Evolutionary conservation across 2,888 invertebrate genomes (phyloP).

Genomic region (Halocaridina rubra): DNA sequence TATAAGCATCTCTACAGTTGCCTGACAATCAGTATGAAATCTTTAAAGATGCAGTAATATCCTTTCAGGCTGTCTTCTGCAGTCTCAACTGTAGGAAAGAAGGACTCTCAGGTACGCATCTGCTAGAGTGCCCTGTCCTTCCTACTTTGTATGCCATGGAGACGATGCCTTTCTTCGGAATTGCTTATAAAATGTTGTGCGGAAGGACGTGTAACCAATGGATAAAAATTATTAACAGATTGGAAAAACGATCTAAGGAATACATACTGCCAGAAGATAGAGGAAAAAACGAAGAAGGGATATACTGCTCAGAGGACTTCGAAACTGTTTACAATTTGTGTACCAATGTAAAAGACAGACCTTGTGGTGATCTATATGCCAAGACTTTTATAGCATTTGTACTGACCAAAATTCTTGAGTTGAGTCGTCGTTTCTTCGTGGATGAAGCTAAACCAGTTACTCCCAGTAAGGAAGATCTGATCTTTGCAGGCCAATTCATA

Average conservation of each 20-base stretch:
- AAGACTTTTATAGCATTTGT: conserved; percentile 5
- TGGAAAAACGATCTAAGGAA: background rate
- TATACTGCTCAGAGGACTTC: conserved; percentile 5
- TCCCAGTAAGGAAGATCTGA: conserved; percentile 17
- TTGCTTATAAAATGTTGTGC: background rate
- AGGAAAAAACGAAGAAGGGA: conserved; percentile 2
- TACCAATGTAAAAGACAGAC: background rate
- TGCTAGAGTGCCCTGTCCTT: conserved; percentile 17
- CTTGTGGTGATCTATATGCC: background rate
- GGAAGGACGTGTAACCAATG: background rate
- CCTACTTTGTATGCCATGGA: background rate
- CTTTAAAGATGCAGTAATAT: too few species aligned
- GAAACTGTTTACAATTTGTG: conserved; percentile 2
- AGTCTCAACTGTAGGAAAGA: background rate
- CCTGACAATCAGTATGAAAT: too few species aligned
- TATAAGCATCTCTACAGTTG: too few species aligned
- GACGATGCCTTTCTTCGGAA: background rate
- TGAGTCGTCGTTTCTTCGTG: background rate
- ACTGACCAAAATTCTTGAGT: background rate
- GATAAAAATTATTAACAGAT: background rate
- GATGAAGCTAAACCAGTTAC: background rate
- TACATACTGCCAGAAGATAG: background rate
- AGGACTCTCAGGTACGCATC: background rate
- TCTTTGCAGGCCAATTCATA: background rate
- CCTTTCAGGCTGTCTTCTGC: conserved; percentile 1